Conservation (phyloP, 2,888 invertebrate species). For the Steinernema carpocapsae region DNA sequence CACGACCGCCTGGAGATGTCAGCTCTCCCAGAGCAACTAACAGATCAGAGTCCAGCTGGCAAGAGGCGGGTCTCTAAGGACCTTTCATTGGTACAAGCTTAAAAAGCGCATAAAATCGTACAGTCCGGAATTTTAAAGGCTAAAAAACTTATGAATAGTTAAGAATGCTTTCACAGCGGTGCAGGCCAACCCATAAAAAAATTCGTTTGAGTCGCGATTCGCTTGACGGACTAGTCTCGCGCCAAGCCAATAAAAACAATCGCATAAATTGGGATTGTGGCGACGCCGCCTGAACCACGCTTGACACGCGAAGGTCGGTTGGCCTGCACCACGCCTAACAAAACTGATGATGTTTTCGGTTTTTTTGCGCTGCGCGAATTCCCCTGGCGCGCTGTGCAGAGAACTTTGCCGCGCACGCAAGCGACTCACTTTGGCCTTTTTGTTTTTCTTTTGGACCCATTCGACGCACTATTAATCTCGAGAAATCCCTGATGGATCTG, state of each 20-base stretch:
- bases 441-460: slow-evolving; percentile 13
- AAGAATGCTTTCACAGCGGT: neutral
- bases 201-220: too few relatives aligned
- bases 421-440: neutral
- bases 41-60: too few relatives aligned
- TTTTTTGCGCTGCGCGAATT: slow-evolving; percentile 11
- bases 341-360: slow-evolving; percentile 16
- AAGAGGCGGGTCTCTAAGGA: too few relatives aligned
- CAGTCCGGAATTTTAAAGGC: too few relatives aligned
- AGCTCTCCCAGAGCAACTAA: too few relatives aligned
- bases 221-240: neutral
- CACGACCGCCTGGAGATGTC: too few relatives aligned
- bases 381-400: neutral
- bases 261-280: slow-evolving; percentile 29
- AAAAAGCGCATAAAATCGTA: too few relatives aligned
- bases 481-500: slow-evolving; percentile 30
- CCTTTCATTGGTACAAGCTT: too few relatives aligned
- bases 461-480: slow-evolving; percentile 27
- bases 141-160: slow-evolving; percentile 25
- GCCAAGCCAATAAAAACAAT: slow-evolving; percentile 28
- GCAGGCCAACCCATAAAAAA: neutral
- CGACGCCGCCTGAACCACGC: neutral
- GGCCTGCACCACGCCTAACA: slow-evolving; percentile 10
- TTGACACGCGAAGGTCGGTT: neutral
- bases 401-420: neutral